Conservation (phyloP, 1,140 invertebrate species). For the Drosophila hydei region DNA sequence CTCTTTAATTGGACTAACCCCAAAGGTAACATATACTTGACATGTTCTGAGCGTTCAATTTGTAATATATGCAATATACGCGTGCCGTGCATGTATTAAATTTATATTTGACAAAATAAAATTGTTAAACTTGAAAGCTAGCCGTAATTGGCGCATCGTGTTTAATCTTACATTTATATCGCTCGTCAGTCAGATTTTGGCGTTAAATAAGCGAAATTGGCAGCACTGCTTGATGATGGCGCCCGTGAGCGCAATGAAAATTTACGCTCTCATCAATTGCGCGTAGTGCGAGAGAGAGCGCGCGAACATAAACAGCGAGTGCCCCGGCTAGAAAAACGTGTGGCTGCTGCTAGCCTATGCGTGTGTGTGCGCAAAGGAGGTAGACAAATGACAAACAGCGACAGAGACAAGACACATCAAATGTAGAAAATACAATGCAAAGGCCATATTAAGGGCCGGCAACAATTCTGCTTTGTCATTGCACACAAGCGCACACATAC, state of each 20-base stretch:
- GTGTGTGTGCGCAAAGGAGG: conserved; percentile 41
- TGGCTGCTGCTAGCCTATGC: conserved; percentile 25
- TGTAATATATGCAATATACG: no score
- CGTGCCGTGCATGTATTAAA: no score
- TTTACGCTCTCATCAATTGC: conserved; percentile 79
- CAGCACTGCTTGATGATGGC: conserved; percentile 36
- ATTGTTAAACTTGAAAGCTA: no score
- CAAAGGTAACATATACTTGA: no score
- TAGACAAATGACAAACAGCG: conserved; percentile 43
- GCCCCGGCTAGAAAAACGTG: conserved; percentile 55
- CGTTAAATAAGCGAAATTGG: neutral
- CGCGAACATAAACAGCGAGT: conserved; percentile 39
- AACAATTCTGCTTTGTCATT: conserved; percentile 37
- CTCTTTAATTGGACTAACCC: no score
- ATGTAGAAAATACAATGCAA: conserved; percentile 39
- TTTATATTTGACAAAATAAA: neutral
- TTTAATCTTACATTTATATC: neutral
- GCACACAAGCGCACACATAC: conserved; percentile 18
- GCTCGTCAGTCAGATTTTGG: neutral
- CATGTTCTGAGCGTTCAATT: no score
- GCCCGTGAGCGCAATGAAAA: conserved; percentile 66
- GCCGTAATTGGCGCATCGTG: no score
- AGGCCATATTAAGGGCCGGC: conserved; percentile 17
- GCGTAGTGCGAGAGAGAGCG: conserved; percentile 60
- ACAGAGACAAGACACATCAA: conserved; percentile 49